phyloP scores from a whole-genome alignment of 2,888 invertebrate species.

The Oscheius sp. region DNA sequence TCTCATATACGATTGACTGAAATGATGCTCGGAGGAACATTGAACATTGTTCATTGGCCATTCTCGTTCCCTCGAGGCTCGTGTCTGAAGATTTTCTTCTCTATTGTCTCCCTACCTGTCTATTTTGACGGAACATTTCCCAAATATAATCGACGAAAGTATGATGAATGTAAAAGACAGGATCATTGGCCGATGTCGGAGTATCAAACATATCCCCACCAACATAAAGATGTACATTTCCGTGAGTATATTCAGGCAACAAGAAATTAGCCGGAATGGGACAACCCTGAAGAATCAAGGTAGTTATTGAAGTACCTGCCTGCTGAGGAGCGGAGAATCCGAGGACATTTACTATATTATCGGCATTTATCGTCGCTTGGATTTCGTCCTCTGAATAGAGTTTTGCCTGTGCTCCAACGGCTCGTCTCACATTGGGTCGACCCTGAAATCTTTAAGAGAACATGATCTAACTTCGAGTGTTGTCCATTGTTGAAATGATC shows the following conservation, averaged over 20 bases:
- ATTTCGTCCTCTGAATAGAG: slow-evolving; percentile 56
- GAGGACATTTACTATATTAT: slow-evolving; percentile 52
- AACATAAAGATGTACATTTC: slow-evolving; percentile 68
- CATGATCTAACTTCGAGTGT: slow-evolving; percentile 46
- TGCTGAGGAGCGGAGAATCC: slow-evolving; percentile 59
- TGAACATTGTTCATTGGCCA: slow-evolving; percentile 54
- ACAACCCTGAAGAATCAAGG: slow-evolving; percentile 34
- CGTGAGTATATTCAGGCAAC: slow-evolving; percentile 60
- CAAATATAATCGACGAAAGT: slow-evolving; percentile 70
- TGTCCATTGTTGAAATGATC: slow-evolving; percentile 69
- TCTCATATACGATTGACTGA: slow-evolving; percentile 52
- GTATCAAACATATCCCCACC: slow-evolving; percentile 70
- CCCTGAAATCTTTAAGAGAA: slow-evolving; percentile 28
- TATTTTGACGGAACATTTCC: slow-evolving; percentile 65
- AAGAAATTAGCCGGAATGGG: slow-evolving; percentile 54
- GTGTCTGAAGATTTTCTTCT: slow-evolving; percentile 23
- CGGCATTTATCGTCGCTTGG: slow-evolving; percentile 42
- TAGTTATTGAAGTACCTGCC: slow-evolving; percentile 14
- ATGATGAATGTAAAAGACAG: slow-evolving; percentile 71
- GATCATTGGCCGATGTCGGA: slow-evolving; percentile 70
- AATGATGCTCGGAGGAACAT: slow-evolving; percentile 53
- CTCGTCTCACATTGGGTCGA: slow-evolving; percentile 47
- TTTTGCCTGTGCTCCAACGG: slow-evolving; percentile 53
- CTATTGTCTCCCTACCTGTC: slow-evolving; percentile 44
- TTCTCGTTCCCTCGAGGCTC: slow-evolving; percentile 50